phyloP scores from a whole-genome alignment of 2,113 vertebrate genomes.

The Hypocryptadius cinnamomeus region DNA sequence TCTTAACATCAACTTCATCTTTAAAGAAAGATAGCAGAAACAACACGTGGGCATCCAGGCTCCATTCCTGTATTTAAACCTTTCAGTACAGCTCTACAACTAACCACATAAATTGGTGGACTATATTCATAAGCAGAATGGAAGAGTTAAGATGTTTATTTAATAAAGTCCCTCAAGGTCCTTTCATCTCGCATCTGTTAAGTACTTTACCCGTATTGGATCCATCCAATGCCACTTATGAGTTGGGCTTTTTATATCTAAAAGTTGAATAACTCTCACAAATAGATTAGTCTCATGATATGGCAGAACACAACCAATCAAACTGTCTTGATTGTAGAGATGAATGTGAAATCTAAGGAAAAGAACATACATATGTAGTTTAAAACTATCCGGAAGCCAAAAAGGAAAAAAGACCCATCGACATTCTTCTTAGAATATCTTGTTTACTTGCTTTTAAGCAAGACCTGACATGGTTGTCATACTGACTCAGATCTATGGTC shows the following conservation, averaged over 20 bases:
- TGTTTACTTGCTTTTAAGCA: neutral
- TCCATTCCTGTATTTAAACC: neutral
- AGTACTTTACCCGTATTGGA: conserved; percentile 79
- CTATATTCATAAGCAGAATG: neutral
- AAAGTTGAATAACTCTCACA: conserved; percentile 87
- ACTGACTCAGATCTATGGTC: neutral
- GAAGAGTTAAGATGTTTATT: neutral
- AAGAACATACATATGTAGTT: neutral
- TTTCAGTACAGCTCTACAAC: neutral
- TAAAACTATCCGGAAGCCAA: neutral
- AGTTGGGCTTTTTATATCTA: conserved; percentile 80
- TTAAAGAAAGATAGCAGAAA: neutral
- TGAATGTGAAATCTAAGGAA: conserved; percentile 88
- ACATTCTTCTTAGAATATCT: neutral
- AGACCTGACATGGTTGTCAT: neutral
- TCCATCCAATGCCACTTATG: conserved; percentile 91
- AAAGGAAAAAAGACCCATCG: neutral
- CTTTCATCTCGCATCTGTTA: neutral
- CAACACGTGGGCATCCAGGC: neutral
- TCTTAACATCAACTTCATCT: neutral
- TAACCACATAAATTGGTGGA: neutral
- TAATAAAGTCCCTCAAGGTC: neutral
- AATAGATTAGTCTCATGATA: conserved; percentile 94
- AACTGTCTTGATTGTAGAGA: conserved; percentile 86
- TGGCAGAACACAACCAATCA: conserved; percentile 87